These are phyloP conservation scores for Caenorhabditis angaria DNA, from an alignment of 2,888 invertebrate species.

Conservation along the genomic window DNA sequence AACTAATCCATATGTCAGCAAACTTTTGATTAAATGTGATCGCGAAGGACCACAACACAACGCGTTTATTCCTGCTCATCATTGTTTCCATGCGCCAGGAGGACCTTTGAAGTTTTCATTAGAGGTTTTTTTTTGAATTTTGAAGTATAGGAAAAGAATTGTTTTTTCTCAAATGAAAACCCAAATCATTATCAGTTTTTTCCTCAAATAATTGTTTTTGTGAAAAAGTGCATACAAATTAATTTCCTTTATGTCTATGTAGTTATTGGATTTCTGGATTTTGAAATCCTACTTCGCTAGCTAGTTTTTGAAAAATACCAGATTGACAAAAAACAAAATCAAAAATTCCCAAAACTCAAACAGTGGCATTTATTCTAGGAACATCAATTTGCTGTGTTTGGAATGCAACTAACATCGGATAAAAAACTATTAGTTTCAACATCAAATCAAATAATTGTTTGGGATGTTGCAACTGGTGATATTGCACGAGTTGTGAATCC, in stretches of 20 bases:
- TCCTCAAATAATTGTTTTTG: too few relatives aligned
- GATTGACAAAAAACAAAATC: not conserved
- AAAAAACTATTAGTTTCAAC: slow-evolving; percentile 92
- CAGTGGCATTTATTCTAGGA: slow-evolving; percentile 77
- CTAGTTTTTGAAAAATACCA: too few relatives aligned
- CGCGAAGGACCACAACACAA: slow-evolving; percentile 83
- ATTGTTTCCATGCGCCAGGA: slow-evolving; percentile 97
- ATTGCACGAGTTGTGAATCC: slow-evolving; percentile 88
- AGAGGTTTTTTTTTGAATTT: slow-evolving; percentile 77
- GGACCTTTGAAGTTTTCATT: slow-evolving; percentile 96
- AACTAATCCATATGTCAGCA: slow-evolving; percentile 82
- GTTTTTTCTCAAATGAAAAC: not conserved
- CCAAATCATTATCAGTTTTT: too few relatives aligned
- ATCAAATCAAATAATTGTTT: slow-evolving; percentile 93
- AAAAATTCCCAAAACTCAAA: not conserved
- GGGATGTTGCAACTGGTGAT: slow-evolving; percentile 90
- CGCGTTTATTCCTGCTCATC: slow-evolving; percentile 89
- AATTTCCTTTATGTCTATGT: too few relatives aligned
- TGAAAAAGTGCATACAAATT: too few relatives aligned
- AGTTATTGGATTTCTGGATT: too few relatives aligned
- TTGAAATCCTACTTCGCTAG: too few relatives aligned
- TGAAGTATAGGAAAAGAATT: not conserved
- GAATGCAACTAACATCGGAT: slow-evolving; percentile 87
- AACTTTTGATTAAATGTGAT: slow-evolving; percentile 85
- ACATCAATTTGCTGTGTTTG: slow-evolving; percentile 96